Evolutionary conservation across 2,888 invertebrate species (phyloP), one percentile per base, ranked within the genome.

Genomic region (Diarsia dahlii): DNA sequence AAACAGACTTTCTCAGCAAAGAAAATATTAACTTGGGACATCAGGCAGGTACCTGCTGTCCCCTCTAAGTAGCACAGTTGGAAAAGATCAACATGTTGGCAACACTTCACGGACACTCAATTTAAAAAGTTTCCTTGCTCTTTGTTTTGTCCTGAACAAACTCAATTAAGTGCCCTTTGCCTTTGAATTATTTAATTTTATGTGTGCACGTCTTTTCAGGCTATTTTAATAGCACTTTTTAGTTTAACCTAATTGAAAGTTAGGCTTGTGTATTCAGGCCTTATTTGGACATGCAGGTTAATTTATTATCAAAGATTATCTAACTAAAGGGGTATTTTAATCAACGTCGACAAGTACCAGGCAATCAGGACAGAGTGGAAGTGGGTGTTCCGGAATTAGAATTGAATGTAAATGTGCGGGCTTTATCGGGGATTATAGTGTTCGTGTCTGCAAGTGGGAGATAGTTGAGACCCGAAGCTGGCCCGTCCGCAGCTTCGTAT

Each of bases 371-470:
- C 87, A 88, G 90, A 95, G 95, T 95, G 94, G 93, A 88, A 94
- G 92, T 93, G 94, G 95, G 94, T 92, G 92, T 94, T 90, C 91
- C 93, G 91, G 92, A 96, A 96, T 96, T 96, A 96, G 96, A 96
- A 96, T 96, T 96, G 96, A 96, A 97, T 97, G 97, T 97, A 97
- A 97, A 97, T 97, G 97, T 97, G 97, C 97, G 97, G 97, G 97
- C 96, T 96, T 97, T 97, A 97, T 97, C 97, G 95, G 94, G 96
- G 96, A 97, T 97, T 96, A 97, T 97, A 96, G 97, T 97, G 95
- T 94, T 95, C 95, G 95, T 91, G 93, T 95, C 96, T 96, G 96
- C 94, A 92, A 94, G 90, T 91, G 90, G 92, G 93, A 96, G 96
- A 96, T 96, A 96, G 96, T 96, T 96, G 94, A 90, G 93, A 92